These are phyloP conservation scores for Entosphenus tridentatus DNA, from an alignment of 2,113 vertebrate species.

Conservation along the genomic window DNA sequence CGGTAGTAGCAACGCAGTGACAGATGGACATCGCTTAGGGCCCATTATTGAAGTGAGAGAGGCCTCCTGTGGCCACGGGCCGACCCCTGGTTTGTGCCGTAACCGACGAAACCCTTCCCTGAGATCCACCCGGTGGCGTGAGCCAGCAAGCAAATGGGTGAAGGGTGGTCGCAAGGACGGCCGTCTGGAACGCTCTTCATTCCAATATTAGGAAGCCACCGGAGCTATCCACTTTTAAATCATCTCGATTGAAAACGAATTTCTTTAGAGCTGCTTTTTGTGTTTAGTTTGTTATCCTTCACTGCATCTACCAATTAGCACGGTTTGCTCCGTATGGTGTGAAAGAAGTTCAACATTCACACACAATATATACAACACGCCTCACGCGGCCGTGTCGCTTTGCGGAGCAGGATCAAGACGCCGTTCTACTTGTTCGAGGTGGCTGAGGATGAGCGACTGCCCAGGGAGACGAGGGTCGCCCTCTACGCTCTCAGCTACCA, in stretches of 20 bases:
- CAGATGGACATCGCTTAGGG: background rate
- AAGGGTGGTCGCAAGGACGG: too few relatives aligned
- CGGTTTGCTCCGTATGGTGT: background rate
- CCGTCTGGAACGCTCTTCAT: too few relatives aligned
- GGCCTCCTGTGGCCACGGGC: background rate
- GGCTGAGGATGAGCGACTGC: slow-evolving; percentile 32
- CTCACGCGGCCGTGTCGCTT: background rate
- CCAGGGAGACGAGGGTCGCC: slow-evolving; percentile 26
- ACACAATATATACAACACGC: background rate
- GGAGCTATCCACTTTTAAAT: background rate
- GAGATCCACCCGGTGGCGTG: background rate
- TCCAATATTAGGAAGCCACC: background rate
- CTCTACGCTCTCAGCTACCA: slow-evolving; percentile 50
- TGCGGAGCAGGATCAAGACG: slow-evolving; percentile 72
- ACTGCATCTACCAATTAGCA: background rate
- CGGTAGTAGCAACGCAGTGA: background rate
- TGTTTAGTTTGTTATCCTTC: too few relatives aligned
- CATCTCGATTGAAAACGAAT: background rate
- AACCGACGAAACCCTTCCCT: background rate
- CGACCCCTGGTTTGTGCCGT: background rate
- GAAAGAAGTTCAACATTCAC: background rate
- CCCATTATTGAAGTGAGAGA: background rate
- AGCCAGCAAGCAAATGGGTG: too few relatives aligned
- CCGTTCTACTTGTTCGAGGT: slow-evolving; percentile 87
- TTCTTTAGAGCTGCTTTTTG: background rate